A percentile compares a stretch with the other conserved stretches of the same genome.
Evolutionary conservation across 2,113 vertebrate species (phyloP).

Genomic region (Prinia subflava): DNA sequence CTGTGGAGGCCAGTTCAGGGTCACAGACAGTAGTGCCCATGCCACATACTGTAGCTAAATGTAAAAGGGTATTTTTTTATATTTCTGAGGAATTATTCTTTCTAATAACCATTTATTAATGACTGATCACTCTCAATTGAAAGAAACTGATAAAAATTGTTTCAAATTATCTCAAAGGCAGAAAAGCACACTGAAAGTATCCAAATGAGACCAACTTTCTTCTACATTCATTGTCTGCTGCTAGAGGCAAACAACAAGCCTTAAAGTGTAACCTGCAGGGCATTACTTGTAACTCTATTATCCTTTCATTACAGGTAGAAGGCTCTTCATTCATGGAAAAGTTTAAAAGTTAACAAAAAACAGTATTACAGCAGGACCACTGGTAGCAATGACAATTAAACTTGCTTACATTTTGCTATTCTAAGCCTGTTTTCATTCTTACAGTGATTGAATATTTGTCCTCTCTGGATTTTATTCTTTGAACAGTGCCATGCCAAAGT

Average conservation of each 20-base stretch:
- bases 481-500: background rate
- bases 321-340: background rate
- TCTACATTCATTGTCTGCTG: background rate
- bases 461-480: background rate
- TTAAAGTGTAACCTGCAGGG: background rate
- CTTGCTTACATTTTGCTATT: background rate
- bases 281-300: background rate
- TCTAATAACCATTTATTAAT: background rate
- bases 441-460: background rate
- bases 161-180: background rate
- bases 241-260: background rate
- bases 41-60: background rate
- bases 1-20: background rate
- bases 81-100: background rate
- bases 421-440: background rate
- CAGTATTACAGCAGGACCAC: background rate
- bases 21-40: background rate
- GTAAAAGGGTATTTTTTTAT: background rate
- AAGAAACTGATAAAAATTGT: background rate
- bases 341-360: background rate
- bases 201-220: background rate
- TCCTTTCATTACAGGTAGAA: background rate
- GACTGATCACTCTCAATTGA: background rate
- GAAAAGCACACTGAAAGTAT: background rate
- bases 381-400: background rate